Evolutionary conservation across 2,888 invertebrate genomes (phyloP), one percentile per base, ranked within the genome.

Genomic region (Minunthozetes semirufus): DNA sequence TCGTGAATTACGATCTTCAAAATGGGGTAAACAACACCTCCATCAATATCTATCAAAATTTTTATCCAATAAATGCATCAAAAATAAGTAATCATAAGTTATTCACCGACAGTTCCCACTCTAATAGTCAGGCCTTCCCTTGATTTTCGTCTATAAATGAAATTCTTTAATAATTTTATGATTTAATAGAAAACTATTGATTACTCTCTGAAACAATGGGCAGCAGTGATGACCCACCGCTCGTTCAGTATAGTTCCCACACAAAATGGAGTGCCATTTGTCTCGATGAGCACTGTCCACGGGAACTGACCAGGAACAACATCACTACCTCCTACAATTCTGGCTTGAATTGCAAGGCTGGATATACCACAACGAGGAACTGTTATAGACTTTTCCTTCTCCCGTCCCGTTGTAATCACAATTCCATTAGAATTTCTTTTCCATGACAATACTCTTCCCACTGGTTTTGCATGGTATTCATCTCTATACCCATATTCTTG

Each of bases 131-230:
- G 61, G 0, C 33, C 61, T 11, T 29, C 33, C 8, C 15, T 13
- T 33, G 29, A 27, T 61, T 61, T 61, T 9, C 61, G 33, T 17
- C 33, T 59, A 27, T 11, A 33, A 59, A 59, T 59, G 27, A 59
- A 59, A 11, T 1, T 8, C 1, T 48, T 17, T 17, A 3, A 17
- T 27, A 27, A 27, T 25, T 56, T 22, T 56, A 25, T 5, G 22
- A 53, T 8, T 13, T 13, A n/a, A 19, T 53, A 6, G 13, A 50
- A 50, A 9, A 53, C 8, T 19, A 33, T 22, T 42, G 19, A 19
- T 38, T 38, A 68, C 68, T 4, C 13, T 38, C 11, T 68, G 42
- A 68, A 68, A 42, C 68, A 68, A 68, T 68, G 68, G 19, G 68
- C 68, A 3, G 68, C 68, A 42, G 68, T 68, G n/a, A 68, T 22